Evolutionary conservation across 2,797 vertebrate genomes (phyloP), one percentile per base, ranked within the genome.

Genomic region (Oreonectes daqikongensis): DNA sequence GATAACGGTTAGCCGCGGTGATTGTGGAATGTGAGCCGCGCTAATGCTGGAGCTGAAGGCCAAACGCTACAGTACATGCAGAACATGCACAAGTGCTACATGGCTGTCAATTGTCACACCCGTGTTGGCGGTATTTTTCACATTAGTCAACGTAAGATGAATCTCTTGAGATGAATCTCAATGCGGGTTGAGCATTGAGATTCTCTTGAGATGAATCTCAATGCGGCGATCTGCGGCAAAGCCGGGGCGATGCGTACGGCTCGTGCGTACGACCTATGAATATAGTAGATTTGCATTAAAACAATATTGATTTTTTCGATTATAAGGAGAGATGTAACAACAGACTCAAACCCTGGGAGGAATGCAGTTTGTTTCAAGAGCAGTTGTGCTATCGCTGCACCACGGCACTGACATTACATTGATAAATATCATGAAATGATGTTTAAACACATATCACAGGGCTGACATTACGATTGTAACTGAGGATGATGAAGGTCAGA

Each of bases 101-200:
- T 86, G 87, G 69, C 81, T 86, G 82, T 76, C 83, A 68, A 84
- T 86, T 87, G 82, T 84, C 86, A 86, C 87, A 84, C 79, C 80
- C 72, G 68, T 72, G 60, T 79, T 80, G 40, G 55, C 70, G 46
- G 75, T 82, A 84, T 87, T 86, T 87, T 85, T 85, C 81, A 85
- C 88, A 82, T 86, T 81, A 85, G 83, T 83, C 77, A 69, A 73
- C 70, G 73, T 81, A 84, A 80, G 72, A 69, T n/a, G 73, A n/a
- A n/a, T n/a, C n/a, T n/a, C n/a, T n/a, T n/a, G n/a, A n/a, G n/a
- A n/a, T 44, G 75, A 60, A 76, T 76, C 59, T 77, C 28, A 75
- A 79, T 79, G 72, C 63, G 72, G n/a, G n/a, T n/a, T n/a, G n/a
- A n/a, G n/a, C n/a, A n/a, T n/a, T n/a, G n/a, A n/a, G 73, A n/a